Evolutionary conservation across 2,797 vertebrate genomes (phyloP).

Genomic region (Chelon labrosus): DNA sequence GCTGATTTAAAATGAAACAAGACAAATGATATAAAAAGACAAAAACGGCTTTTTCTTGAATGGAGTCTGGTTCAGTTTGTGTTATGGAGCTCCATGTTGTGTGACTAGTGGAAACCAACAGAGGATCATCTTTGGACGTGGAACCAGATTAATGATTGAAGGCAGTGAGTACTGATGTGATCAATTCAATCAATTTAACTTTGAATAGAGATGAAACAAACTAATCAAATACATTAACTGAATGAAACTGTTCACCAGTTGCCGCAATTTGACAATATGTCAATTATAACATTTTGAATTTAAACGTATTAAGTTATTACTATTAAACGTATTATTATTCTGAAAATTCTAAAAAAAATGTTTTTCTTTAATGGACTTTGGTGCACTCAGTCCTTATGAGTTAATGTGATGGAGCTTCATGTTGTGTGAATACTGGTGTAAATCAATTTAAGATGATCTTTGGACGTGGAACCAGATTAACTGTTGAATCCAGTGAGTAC

Average conservation of each 20-base stretch:
- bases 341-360: background rate
- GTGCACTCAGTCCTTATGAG: background rate
- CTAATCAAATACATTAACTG: too few relatives aligned
- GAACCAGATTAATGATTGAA: conserved; percentile 18
- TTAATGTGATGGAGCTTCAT: conserved; percentile 1
- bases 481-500: background rate
- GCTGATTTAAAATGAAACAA: too few relatives aligned
- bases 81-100: conserved; percentile 8
- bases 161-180: too few relatives aligned
- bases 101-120: background rate
- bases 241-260: too few relatives aligned
- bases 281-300: too few relatives aligned
- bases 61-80: conserved; percentile 13
- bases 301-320: too few relatives aligned
- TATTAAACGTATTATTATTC: too few relatives aligned
- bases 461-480: conserved; percentile 8
- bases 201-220: background rate
- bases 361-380: background rate
- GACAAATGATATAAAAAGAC: too few relatives aligned
- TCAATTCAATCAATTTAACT: background rate
- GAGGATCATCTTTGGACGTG: conserved; percentile 16
- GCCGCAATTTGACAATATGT: too few relatives aligned
- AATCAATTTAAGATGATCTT: background rate
- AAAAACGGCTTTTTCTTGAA: background rate
- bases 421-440: background rate